Evolutionary conservation across 2,113 vertebrate genomes (phyloP).

Genomic region (Orthochromis indermauri): DNA sequence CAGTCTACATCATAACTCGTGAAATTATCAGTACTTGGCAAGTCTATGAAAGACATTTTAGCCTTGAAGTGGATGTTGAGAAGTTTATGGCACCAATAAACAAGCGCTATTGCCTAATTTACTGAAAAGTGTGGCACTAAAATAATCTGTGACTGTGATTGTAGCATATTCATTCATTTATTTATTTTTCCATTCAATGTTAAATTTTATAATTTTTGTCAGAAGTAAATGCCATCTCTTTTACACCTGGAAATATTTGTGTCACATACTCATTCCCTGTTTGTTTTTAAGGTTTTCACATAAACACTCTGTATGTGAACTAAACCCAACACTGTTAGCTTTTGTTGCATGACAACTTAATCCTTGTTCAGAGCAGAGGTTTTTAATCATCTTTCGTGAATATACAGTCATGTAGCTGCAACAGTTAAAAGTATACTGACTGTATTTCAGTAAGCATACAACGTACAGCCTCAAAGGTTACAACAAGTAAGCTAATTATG

Average conservation of each 20-base stretch:
- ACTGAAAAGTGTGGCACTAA: background rate
- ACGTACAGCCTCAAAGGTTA: background rate
- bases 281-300: background rate
- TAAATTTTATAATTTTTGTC: background rate
- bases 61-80: background rate
- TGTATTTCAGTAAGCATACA: background rate
- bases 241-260: background rate
- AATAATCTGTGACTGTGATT: background rate
- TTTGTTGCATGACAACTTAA: background rate
- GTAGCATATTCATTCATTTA: background rate
- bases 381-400: background rate
- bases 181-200: background rate
- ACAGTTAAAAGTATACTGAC: background rate
- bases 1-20: background rate
- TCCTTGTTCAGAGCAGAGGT: background rate
- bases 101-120: background rate
- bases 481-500: background rate
- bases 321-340: background rate
- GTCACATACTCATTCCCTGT: background rate
- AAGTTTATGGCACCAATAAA: background rate
- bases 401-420: background rate
- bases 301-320: background rate
- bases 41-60: background rate
- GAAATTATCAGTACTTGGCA: background rate
- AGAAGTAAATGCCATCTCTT: background rate